phyloP scores from a whole-genome alignment of 2,113 vertebrate genomes.

The Procavia capensis region DNA sequence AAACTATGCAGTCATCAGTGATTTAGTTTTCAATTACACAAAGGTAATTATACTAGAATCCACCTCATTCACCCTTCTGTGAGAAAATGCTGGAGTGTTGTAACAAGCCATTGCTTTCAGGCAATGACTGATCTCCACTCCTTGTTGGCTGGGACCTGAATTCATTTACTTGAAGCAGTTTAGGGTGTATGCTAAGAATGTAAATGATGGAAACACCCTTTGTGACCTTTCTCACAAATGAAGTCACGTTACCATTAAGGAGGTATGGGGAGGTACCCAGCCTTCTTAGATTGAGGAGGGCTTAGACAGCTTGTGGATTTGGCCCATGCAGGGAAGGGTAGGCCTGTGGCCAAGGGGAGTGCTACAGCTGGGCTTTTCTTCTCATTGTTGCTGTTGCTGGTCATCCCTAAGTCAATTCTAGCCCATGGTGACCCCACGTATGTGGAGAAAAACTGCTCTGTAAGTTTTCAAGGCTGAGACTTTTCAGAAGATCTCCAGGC shows the following conservation, averaged over 20 bases:
- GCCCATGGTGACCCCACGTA: neutral
- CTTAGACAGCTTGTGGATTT: neutral
- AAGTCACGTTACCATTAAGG: neutral
- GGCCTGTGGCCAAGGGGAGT: neutral
- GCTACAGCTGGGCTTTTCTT: neutral
- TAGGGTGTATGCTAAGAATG: constrained; percentile 63
- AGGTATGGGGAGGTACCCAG: neutral
- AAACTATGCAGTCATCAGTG: constrained; percentile 81
- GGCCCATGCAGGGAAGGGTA: neutral
- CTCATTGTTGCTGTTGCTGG: neutral
- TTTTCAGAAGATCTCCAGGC: neutral
- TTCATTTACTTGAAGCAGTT: constrained; percentile 76
- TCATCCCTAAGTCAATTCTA: neutral
- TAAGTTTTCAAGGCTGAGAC: neutral
- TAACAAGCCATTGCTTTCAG: constrained; percentile 80
- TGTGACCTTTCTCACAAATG: constrained; percentile 64
- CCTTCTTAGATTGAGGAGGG: neutral
- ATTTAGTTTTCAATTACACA: constrained; percentile 87
- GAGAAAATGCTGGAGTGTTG: constrained; percentile 83
- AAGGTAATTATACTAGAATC: constrained; percentile 85
- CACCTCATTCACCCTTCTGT: constrained; percentile 81
- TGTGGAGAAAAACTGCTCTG: neutral
- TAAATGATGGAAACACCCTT: constrained; percentile 61
- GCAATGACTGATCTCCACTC: constrained; percentile 81
- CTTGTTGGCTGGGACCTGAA: constrained; percentile 77